Percentiles rank a stretch among this genome's conserved stretches.
These are phyloP conservation scores for Ia io DNA, from an alignment of 2,113 vertebrate species.

Conservation along the genomic window DNA sequence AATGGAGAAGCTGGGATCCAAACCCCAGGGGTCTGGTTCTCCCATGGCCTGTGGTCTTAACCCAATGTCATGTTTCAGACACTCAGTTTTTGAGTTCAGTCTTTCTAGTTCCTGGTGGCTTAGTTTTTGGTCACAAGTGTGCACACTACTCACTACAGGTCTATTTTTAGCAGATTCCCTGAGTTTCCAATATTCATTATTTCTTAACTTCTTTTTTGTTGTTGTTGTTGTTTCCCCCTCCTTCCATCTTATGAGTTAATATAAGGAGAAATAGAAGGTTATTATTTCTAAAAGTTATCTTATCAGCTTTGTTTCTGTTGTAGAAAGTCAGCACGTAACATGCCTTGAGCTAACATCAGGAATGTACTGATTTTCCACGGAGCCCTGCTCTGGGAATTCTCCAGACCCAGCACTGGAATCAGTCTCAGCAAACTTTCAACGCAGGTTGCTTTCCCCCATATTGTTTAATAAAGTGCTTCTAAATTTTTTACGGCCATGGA, in stretches of 20 bases:
- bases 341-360: not conserved
- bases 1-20: not conserved
- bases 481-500: not conserved
- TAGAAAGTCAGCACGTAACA: not conserved
- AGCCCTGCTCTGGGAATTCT: not conserved
- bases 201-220: not conserved
- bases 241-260: not conserved
- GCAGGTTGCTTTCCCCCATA: not conserved
- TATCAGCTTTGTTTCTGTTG: not conserved
- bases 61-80: not conserved
- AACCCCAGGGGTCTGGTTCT: not conserved
- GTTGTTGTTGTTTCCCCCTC: no score
- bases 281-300: not conserved
- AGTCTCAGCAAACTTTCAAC: not conserved
- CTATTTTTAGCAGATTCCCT: not conserved
- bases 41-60: not conserved
- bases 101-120: not conserved
- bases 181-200: not conserved
- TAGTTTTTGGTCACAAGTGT: not conserved
- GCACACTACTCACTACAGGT: not conserved
- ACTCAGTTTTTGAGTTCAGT: not conserved
- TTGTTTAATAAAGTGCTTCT: not conserved
- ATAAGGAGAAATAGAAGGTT: not conserved
- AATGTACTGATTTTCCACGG: not conserved
- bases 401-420: not conserved